Evolutionary conservation across 2,888 invertebrate species (phyloP).

Genomic region (Callinectes sapidus): DNA sequence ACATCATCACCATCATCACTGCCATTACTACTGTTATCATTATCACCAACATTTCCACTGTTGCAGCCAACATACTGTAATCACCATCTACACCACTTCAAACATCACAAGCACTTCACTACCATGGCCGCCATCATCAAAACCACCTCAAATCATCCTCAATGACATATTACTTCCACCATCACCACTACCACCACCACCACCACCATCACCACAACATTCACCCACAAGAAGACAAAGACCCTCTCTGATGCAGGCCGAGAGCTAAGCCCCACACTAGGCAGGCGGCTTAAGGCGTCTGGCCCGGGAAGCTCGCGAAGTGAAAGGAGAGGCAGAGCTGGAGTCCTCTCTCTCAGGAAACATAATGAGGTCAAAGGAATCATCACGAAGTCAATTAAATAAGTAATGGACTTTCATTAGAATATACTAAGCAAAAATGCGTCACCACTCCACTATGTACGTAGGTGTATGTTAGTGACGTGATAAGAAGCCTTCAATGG

Average conservation of each 20-base stretch:
- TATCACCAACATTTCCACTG: neutral
- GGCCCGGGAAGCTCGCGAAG: too few species aligned
- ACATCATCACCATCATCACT: neutral
- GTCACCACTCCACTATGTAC: too few species aligned
- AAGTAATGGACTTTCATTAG: neutral
- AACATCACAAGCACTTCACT: neutral
- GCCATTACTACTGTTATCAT: neutral
- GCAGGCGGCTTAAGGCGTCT: too few species aligned
- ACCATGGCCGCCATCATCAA: neutral
- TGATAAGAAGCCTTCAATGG: too few species aligned
- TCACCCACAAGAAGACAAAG: too few species aligned
- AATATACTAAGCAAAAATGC: neutral
- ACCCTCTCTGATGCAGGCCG: too few species aligned
- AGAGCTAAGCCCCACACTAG: too few species aligned
- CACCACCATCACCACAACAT: too few species aligned
- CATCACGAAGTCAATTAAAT: neutral
- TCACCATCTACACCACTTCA: neutral
- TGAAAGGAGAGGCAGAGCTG: too few species aligned
- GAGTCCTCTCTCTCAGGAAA: neutral
- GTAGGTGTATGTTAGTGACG: too few species aligned
- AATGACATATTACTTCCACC: too few species aligned
- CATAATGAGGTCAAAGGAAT: neutral
- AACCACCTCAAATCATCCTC: neutral
- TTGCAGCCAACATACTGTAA: neutral
- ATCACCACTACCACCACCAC: too few species aligned